These are phyloP conservation scores for Geotria australis DNA, from an alignment of 2,797 vertebrate species.

Conservation along the genomic window DNA sequence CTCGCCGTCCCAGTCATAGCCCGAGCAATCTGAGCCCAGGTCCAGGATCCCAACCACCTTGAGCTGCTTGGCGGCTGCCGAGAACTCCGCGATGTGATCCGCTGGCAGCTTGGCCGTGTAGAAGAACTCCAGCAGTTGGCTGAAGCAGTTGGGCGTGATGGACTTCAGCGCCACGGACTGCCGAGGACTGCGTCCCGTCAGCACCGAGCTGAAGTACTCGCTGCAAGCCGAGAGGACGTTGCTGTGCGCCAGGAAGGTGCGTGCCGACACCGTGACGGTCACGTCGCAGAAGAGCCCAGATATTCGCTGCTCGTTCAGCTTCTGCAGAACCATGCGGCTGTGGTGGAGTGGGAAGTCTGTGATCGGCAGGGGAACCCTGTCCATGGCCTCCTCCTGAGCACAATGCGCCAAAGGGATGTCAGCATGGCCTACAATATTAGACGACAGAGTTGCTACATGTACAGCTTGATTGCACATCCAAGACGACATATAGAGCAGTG, in stretches of 20 bases:
- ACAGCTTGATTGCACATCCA: neutral
- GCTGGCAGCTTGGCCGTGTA: conserved; percentile 4
- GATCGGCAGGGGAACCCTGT: neutral
- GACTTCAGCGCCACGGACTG: conserved; percentile 3
- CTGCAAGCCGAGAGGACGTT: conserved; percentile 5
- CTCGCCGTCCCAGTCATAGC: conserved; percentile 1
- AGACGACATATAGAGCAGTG: neutral
- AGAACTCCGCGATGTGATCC: conserved; percentile 4
- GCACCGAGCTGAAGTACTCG: conserved; percentile 4
- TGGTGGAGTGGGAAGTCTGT: conserved; percentile 1
- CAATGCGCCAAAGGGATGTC: neutral
- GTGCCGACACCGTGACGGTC: conserved; percentile 4
- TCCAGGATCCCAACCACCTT: conserved; percentile 3
- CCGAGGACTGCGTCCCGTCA: conserved; percentile 2
- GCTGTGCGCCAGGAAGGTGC: conserved; percentile 5
- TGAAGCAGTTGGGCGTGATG: conserved; percentile 4
- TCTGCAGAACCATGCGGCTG: conserved; percentile 4
- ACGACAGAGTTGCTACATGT: neutral
- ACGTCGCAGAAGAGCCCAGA: conserved; percentile 6
- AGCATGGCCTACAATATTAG: neutral
- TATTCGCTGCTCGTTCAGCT: conserved; percentile 4
- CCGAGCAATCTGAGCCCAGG: conserved; percentile 1
- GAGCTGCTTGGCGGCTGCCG: conserved; percentile 3
- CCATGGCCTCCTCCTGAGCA: neutral
- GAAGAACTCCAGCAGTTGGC: conserved; percentile 5